Conservation (phyloP, 2,888 invertebrate genomes). For the Apamea monoglypha region DNA sequence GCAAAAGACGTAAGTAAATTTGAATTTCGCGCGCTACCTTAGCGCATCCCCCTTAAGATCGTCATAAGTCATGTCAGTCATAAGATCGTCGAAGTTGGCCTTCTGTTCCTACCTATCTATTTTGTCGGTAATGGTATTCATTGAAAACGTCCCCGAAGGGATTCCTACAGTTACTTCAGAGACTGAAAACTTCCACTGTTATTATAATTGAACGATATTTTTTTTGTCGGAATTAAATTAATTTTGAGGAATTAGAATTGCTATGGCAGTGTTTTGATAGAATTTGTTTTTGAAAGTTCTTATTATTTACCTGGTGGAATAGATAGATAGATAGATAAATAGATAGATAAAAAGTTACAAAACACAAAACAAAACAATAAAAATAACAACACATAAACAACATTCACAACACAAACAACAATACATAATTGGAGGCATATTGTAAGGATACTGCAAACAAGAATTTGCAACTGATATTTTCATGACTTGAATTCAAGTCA, state of each 20-base stretch:
- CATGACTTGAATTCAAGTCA: background rate
- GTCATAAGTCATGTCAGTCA: no score
- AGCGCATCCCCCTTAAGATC: background rate
- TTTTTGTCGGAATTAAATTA: conserved; percentile 51
- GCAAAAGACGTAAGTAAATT: background rate
- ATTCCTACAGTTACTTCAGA: conserved; percentile 44
- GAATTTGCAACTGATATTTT: background rate
- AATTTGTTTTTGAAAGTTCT: conserved; percentile 16
- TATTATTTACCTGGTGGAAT: background rate
- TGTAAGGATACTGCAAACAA: background rate
- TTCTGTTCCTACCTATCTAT: conserved; percentile 13
- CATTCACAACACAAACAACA: no score
- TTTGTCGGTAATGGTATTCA: conserved; percentile 58
- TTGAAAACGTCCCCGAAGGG: conserved; percentile 54
- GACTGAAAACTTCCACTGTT: conserved; percentile 52
- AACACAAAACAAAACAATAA: no score
- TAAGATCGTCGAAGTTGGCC: background rate
- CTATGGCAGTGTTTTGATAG: conserved; percentile 11
- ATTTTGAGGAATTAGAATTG: conserved; percentile 47
- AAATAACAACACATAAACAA: no score
- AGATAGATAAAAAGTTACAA: no score
- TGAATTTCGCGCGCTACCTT: no score
- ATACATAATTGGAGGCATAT: background rate
- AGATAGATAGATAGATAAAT: no score
- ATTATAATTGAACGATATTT: conserved; percentile 59